A percentile compares a stretch with the other conserved stretches of the same genome.
phyloP scores from a whole-genome alignment of 2,113 vertebrate genomes.

The Gavia stellata region DNA sequence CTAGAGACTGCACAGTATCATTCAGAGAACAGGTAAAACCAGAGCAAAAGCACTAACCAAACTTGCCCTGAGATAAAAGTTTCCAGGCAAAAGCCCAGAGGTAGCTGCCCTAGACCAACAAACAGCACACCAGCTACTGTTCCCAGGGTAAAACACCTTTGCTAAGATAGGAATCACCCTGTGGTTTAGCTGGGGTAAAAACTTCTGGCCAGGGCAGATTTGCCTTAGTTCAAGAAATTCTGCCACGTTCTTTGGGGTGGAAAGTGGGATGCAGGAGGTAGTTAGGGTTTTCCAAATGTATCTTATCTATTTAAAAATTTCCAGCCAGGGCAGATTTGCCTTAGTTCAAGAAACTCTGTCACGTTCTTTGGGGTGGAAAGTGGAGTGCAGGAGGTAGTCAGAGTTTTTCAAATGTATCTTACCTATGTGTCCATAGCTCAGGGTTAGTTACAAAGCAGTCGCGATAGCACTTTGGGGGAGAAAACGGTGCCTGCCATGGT shows the following conservation, averaged over 20 bases:
- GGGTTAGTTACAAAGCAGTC: background rate
- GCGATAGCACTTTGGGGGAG: rapidly evolving
- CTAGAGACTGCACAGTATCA: background rate
- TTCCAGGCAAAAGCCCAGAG: background rate
- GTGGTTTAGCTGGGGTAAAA: background rate
- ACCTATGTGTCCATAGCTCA: background rate
- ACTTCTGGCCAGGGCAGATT: background rate
- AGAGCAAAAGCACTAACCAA: background rate
- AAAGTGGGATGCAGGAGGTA: background rate
- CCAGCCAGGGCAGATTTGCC: background rate
- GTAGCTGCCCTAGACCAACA: background rate
- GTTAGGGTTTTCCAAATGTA: background rate
- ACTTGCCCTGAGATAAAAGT: background rate
- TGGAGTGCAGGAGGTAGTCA: background rate
- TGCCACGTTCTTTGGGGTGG: background rate
- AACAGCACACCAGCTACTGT: background rate
- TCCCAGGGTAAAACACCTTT: background rate
- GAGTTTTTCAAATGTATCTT: background rate
- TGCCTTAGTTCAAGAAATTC: background rate
- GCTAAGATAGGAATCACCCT: background rate
- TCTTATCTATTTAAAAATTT: background rate
- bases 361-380: background rate
- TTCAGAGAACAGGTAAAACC: background rate
- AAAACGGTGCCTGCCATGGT: background rate
- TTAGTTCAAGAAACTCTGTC: background rate